Conservation (phyloP, 2,797 vertebrate species). For the Spinibarbus caldwelli region DNA sequence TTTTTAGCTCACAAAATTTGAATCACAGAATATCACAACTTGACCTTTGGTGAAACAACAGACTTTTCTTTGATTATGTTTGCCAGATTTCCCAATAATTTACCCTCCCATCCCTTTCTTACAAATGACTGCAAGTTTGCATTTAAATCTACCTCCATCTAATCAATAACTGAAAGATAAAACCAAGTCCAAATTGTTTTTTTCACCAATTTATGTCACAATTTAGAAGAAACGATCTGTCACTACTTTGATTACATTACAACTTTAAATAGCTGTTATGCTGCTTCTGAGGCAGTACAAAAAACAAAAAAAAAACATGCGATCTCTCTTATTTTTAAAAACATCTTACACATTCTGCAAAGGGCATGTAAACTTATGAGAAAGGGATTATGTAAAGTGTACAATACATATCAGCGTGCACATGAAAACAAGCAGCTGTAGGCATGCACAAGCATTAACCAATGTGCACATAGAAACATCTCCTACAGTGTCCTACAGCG, state of each 20-base stretch:
- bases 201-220: not conserved
- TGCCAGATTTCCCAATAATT: not conserved
- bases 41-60: not conserved
- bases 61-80: not conserved
- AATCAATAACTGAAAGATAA: not conserved
- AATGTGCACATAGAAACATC: constrained; percentile 2
- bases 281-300: not conserved
- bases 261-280: not conserved
- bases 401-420: not conserved
- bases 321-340: not conserved
- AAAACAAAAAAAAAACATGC: not conserved
- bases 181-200: not conserved
- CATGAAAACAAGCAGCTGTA: not conserved
- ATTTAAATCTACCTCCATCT: not conserved
- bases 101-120: not conserved
- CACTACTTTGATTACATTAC: not conserved
- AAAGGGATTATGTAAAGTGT: constrained; percentile 3
- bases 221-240: not conserved
- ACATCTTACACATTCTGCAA: constrained; percentile 8
- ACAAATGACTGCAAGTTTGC: not conserved
- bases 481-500: not conserved
- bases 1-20: no score
- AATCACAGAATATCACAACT: not conserved
- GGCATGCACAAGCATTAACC: constrained; percentile 31
- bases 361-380: not conserved